Evolutionary conservation across 2,113 vertebrate species (phyloP), one percentile per base, ranked within the genome.

Genomic region (Aviceda subcristata): DNA sequence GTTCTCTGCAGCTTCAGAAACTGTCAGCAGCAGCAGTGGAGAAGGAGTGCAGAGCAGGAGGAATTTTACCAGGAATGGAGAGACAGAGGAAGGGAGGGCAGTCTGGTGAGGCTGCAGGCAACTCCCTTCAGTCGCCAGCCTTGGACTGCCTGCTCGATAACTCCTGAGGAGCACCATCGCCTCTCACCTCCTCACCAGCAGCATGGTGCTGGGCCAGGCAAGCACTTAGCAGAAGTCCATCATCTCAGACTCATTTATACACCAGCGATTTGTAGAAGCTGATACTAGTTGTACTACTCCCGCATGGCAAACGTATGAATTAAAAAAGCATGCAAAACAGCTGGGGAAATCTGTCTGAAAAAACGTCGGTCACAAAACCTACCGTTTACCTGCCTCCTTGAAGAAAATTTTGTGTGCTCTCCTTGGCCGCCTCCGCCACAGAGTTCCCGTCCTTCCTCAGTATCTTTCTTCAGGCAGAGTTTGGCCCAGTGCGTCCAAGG

Each of bases 141-240:
- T 96, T 98, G 90, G 97, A 97, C 91, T 94, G 96, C 91, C 94
- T 97, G 94, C 94, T 96, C 82, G 80, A 16, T 62, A 97, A 96
- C 83, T 95, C 84, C 36, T 96, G 88, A 97, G 41, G 7, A 3
- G 30, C 21, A 15, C 66, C 36, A 32, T 51, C 41, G 50, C 59
- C 60, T 38, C n/a, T n/a, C 26, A 22, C n/a, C 11, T 77, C 56
- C n/a, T 16, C 46, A 30, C 57, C 48, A 30, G 39, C 57, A 36
- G 48, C 39, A 5, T 29, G n/a, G 27, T 55, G 46, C 55, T 43
- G 69, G 41, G 21, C 41, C 69, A 63, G 72, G 19, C 66, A 83
- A 56, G 10, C 48, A 57, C 15, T 30, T 41, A 48, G 60, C 39
- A 51, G 22, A 64, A 24, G 67, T 55, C 13, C 68, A 21, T 34